Conservation (phyloP, 2,888 invertebrate genomes). For the Lasiommata megera region DNA sequence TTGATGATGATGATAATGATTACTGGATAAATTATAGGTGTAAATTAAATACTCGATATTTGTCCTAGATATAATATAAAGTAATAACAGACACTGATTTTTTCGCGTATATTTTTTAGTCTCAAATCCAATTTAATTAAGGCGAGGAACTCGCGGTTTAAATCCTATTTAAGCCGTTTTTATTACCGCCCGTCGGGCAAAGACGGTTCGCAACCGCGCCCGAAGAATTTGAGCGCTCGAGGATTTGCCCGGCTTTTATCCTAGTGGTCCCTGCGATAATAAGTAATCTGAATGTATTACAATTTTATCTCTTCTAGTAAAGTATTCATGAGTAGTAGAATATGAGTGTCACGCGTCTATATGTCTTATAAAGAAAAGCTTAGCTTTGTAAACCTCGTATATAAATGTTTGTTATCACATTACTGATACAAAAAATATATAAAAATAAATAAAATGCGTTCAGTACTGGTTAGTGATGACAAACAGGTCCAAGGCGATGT, state of each 20-base stretch:
- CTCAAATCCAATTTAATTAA: constrained; percentile 82
- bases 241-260: constrained; percentile 74
- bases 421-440: too few species aligned
- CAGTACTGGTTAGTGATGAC: too few species aligned
- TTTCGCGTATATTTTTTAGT: constrained; percentile 79
- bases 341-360: too few species aligned
- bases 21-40: too few species aligned
- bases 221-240: constrained; percentile 74
- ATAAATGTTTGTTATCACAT: too few species aligned
- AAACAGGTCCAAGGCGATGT: too few species aligned
- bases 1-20: too few species aligned
- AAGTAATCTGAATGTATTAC: constrained; percentile 63
- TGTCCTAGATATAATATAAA: too few species aligned
- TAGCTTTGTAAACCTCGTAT: too few species aligned
- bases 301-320: constrained; percentile 53
- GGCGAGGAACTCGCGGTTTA: constrained; percentile 79
- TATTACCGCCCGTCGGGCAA: constrained; percentile 79
- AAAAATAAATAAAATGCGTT: too few species aligned
- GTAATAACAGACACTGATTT: constrained; percentile 76
- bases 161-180: constrained; percentile 81
- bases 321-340: too few species aligned
- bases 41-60: constrained; percentile 51
- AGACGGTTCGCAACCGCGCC: constrained; percentile 74
- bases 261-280: constrained; percentile 60
- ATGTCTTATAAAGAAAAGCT: too few species aligned